A percentile compares a stretch with the other conserved stretches of the same genome.
Conservation (phyloP, 2,113 vertebrate species). For the Chlamydotis undulata region DNA sequence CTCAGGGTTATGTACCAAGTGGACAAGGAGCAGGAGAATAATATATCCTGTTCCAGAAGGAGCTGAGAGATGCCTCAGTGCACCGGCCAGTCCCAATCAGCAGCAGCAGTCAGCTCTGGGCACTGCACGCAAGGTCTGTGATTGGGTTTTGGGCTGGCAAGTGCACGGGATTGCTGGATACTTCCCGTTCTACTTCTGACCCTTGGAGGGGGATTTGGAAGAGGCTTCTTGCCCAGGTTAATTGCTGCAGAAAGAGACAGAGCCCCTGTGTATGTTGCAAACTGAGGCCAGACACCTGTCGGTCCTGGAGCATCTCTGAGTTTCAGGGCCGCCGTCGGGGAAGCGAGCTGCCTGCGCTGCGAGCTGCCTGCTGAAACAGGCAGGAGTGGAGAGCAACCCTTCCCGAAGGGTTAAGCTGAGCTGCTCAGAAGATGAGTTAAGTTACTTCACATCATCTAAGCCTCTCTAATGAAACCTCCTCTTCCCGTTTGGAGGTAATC, state of each 20-base stretch:
- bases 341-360: background rate
- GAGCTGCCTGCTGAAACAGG: background rate
- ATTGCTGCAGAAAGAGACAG: background rate
- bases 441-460: constrained; percentile 40
- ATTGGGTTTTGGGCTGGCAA: background rate
- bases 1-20: background rate
- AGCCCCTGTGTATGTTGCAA: background rate
- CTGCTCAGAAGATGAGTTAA: background rate
- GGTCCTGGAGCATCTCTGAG: background rate
- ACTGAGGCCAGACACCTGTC: background rate
- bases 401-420: background rate
- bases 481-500: constrained; percentile 26
- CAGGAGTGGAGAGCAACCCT: background rate
- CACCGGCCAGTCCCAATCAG: background rate
- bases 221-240: background rate
- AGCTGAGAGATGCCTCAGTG: background rate
- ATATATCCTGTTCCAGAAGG: background rate
- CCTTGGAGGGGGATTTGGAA: background rate
- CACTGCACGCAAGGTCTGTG: too few relatives aligned
- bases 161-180: background rate
- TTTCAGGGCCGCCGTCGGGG: background rate
- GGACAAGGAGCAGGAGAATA: background rate
- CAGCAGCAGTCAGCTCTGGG: background rate
- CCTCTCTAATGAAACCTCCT: constrained; percentile 55
- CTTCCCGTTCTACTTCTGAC: background rate